A percentile compares a stretch with the other conserved stretches of the same genome.
Conservation (phyloP, 2,113 vertebrate species). For the Cephalopholis sonnerati region DNA sequence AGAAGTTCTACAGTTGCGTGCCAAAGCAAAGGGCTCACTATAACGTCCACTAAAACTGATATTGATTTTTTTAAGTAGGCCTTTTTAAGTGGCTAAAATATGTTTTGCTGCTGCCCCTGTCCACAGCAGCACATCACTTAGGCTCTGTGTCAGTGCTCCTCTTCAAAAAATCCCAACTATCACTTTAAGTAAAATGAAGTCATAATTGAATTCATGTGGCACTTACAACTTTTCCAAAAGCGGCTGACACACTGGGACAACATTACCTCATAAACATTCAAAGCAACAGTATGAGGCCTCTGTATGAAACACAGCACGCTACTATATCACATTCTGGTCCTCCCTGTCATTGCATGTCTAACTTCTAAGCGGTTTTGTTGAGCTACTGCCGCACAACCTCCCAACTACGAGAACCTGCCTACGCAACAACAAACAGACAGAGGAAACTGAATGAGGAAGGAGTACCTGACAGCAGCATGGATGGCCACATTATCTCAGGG, state of each 20-base stretch:
- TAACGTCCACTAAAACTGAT: too few relatives aligned
- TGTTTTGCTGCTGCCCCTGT: too few relatives aligned
- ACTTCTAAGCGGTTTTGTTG: neutral
- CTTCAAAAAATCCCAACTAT: too few relatives aligned
- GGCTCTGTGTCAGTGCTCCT: too few relatives aligned
- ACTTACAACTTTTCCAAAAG: slow-evolving; percentile 4
- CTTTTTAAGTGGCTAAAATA: too few relatives aligned
- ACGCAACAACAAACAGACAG: neutral
- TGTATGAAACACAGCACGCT: neutral
- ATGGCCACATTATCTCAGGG: slow-evolving; percentile 76
- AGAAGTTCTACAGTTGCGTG: too few relatives aligned
- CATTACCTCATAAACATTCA: neutral
- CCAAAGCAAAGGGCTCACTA: too few relatives aligned
- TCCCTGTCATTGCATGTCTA: neutral
- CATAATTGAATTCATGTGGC: slow-evolving; percentile 16
- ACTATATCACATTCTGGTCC: too few relatives aligned
- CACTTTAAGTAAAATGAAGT: slow-evolving; percentile 10
- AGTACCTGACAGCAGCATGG: slow-evolving; percentile 70
- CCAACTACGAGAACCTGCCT: neutral
- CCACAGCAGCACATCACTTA: too few relatives aligned
- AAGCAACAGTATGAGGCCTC: neutral
- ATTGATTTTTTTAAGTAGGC: too few relatives aligned
- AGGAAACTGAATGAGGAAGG: slow-evolving; percentile 26
- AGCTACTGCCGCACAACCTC: neutral
- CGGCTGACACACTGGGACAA: neutral